phyloP scores from a whole-genome alignment of 1,140 invertebrate genomes.

The Halyomorpha halys region DNA sequence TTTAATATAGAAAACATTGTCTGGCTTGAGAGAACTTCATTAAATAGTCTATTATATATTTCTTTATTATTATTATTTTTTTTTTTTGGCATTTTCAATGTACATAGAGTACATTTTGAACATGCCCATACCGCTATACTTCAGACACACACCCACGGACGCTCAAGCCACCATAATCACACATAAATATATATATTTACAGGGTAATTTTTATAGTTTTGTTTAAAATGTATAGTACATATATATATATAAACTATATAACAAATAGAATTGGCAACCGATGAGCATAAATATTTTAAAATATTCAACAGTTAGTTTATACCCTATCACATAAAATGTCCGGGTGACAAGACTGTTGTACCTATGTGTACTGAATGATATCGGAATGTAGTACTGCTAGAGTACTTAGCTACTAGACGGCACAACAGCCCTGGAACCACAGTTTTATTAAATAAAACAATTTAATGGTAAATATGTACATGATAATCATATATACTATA shows the following conservation, averaged over 20 bases:
- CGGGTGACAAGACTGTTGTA: not conserved
- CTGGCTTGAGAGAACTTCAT: not conserved
- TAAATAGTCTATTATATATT: not conserved
- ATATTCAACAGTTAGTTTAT: slow-evolving; percentile 12
- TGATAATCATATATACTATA: too few relatives aligned
- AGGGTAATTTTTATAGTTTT: slow-evolving; percentile 2
- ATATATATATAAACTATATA: slow-evolving; percentile 13
- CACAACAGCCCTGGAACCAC: too few relatives aligned
- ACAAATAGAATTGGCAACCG: slow-evolving; percentile 17
- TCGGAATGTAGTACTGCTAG: too few relatives aligned
- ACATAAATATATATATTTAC: slow-evolving; percentile 3
- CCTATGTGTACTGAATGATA: too few relatives aligned
- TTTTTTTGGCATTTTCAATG: not conserved
- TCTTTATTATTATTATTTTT: not conserved
- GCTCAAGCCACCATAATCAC: not conserved
- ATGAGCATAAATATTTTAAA: slow-evolving; percentile 19
- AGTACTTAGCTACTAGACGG: too few relatives aligned
- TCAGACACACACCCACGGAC: not conserved
- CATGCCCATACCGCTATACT: not conserved
- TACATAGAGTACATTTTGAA: not conserved
- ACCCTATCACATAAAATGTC: slow-evolving; percentile 10
- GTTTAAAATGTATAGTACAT: slow-evolving; percentile 3
- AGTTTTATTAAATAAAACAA: too few relatives aligned
- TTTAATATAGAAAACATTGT: too few relatives aligned
- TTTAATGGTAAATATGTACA: too few relatives aligned